Conservation (phyloP, 2,113 vertebrate genomes). For the Nestor notabilis region DNA sequence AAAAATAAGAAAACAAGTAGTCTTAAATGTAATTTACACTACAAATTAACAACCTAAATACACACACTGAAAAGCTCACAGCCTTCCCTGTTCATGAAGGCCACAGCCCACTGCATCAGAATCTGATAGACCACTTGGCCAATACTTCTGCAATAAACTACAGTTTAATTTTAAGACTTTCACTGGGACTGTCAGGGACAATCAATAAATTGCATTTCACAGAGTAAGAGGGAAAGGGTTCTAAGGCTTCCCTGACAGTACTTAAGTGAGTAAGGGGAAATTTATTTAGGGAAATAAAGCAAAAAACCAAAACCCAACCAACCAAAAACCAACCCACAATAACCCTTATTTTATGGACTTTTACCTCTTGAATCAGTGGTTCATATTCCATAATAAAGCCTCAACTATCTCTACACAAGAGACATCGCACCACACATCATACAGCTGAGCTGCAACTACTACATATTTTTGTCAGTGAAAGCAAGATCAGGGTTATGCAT, state of each 20-base stretch:
- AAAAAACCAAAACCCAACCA: not conserved
- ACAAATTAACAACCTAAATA: not conserved
- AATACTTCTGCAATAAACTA: not conserved
- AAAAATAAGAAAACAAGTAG: slow-evolving; percentile 18
- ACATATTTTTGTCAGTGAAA: not conserved
- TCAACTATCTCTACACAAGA: not conserved
- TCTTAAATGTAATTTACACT: not conserved
- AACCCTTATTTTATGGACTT: not conserved
- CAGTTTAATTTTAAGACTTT: not conserved
- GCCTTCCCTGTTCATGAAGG: not conserved
- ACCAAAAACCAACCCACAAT: not conserved
- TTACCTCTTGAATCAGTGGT: not conserved
- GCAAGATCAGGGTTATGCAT: not conserved
- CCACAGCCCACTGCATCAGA: not conserved
- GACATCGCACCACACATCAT: not conserved
- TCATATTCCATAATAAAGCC: not conserved
- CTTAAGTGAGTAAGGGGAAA: not conserved
- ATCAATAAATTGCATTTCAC: not conserved
- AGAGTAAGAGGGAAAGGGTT: not conserved
- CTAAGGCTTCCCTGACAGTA: not conserved
- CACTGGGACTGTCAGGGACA: not conserved
- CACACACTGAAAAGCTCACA: not conserved
- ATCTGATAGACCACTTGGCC: not conserved
- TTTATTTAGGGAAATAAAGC: not conserved
- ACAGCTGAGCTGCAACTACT: not conserved